phyloP scores from a whole-genome alignment of 2,797 vertebrate genomes.

The Valencia hispanica region DNA sequence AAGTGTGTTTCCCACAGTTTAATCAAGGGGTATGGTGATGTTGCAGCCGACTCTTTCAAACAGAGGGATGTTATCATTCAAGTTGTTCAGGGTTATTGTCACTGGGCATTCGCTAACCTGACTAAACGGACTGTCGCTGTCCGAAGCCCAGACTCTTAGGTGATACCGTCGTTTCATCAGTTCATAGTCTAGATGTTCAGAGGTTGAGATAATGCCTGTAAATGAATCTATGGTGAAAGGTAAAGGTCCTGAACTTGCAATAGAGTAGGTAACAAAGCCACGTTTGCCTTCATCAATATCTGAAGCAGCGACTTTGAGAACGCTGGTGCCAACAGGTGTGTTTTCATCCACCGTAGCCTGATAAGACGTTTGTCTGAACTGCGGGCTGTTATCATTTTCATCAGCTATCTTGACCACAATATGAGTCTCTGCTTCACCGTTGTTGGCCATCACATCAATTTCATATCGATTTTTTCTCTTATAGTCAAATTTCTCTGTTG shows the following conservation, averaged over 20 bases:
- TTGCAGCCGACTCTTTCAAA: constrained; percentile 93
- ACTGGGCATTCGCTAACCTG: constrained; percentile 88
- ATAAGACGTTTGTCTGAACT: constrained; percentile 85
- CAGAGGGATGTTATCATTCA: constrained; percentile 92
- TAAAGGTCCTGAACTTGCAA: constrained; percentile 80
- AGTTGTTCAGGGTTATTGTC: constrained; percentile 89
- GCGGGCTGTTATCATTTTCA: constrained; percentile 91
- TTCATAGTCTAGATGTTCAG: constrained; percentile 92
- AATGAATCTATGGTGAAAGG: constrained; percentile 92
- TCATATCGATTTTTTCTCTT: constrained; percentile 84
- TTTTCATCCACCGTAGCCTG: constrained; percentile 89
- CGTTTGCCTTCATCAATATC: constrained; percentile 88
- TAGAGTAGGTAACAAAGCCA: constrained; percentile 87
- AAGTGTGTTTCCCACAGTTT: constrained; percentile 80
- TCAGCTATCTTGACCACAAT: constrained; percentile 86
- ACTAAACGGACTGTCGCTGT: constrained; percentile 91
- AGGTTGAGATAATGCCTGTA: constrained; percentile 88
- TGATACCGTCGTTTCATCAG: constrained; percentile 91
- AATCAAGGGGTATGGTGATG: constrained; percentile 83
- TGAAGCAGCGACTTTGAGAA: constrained; percentile 86
- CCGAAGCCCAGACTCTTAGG: constrained; percentile 91
- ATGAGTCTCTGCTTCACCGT: constrained; percentile 78
- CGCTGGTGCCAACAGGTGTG: constrained; percentile 85
- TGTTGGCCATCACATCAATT: constrained; percentile 84
- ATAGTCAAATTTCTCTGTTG: constrained; percentile 83